Evolutionary conservation across 1,140 invertebrate genomes (phyloP), one percentile per base, ranked within the genome.

Genomic region (Halictus rubicundus): DNA sequence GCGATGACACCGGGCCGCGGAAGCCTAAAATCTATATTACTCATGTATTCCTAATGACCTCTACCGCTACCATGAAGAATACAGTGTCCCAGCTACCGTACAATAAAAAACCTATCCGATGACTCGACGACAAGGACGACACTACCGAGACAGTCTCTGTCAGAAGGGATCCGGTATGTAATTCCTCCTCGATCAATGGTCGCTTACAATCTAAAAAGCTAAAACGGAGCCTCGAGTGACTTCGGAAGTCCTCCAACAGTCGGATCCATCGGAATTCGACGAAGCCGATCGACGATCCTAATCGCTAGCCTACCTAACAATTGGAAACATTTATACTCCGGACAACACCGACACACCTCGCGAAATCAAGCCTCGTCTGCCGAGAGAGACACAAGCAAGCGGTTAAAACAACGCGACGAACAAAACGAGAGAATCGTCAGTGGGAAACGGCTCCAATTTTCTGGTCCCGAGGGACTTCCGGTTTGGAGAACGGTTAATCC

Each of bases 31-130:
- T 21, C 49, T 52, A 52, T 19, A 21, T 52, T 52, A 52, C 49
- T 52, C 49, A 52, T 52, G 49, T 52, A 52, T 52, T 21, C 6
- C 49, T 52, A 52, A 52, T 52, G 49, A 52, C 3, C 49, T 52
- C 49, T 52, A 52, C 49, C 19, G 14, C 49, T 52, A 52, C 49
- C 19, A 52, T 52, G 49, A 52, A 52, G 49, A 52, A 52, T 16
- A 52, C 49, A 52, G 16, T 21, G 49, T 52, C 19, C 49, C 42
- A 46, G 42, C 42, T 52, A 57, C 21, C n/a, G 7, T 57, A n/a
- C n/a, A n/a, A 57, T 57, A 57, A 57, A 57, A 57, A 57, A 57
- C n/a, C 54, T 57, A n/a, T n/a, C n/a, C n/a, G 54, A 57, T n/a
- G 54, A 57, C 9, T n/a, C 54, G 54, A 57, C 10, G 14, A n/a